Base-by-base conservation (phyloP, 2,797 vertebrate genomes). In the Poecile montanus region DNA sequence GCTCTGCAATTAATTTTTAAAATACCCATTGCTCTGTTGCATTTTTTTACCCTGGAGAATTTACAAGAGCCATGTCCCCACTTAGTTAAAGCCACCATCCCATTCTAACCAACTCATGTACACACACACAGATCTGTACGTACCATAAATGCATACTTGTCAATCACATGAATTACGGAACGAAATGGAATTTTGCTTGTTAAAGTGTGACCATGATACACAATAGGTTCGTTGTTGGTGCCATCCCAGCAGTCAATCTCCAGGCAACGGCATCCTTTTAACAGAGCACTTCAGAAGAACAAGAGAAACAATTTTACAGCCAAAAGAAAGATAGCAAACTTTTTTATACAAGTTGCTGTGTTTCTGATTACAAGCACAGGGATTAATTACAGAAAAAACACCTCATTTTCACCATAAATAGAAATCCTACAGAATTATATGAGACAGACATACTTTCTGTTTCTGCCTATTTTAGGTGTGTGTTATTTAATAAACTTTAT, bases 161-260 rank as follows among this genome's bases (percentile, higher is more conserved):
- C 94, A 71, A 99, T 97, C 12, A 98, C 98, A 34, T 93, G 58
- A 78, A 99, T 97, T 34, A 99, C 99, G 16, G 98, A 98, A 91
- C 86, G 97, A 92, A 99, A 99, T 8, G 98, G 90, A 65, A 99
- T 98, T 97, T 98, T 99, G 96, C 97, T 98, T 9, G 98, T 99
- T 66, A 99, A 95, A 16, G 99, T 99, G 94, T 98, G 97, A 16
- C 99, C 99, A 0, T 99, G 99, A 81, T 98, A 99, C 10, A 99
- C 98, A 12, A 98, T 3, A 4, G 99, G 99, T 53, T 99, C 98
- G 47, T 95, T 94, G 30, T 98, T 95, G 3, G 96, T 79, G 34
- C 99, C 99, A 58, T 99, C 98, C 98, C 99, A 99, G 97, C 99
- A 99, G 96, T 99, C 99, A 57, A 99, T 98, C 97, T 99, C 99